phyloP scores from a whole-genome alignment of 2,888 invertebrate species.

The Drosophila atripex region DNA sequence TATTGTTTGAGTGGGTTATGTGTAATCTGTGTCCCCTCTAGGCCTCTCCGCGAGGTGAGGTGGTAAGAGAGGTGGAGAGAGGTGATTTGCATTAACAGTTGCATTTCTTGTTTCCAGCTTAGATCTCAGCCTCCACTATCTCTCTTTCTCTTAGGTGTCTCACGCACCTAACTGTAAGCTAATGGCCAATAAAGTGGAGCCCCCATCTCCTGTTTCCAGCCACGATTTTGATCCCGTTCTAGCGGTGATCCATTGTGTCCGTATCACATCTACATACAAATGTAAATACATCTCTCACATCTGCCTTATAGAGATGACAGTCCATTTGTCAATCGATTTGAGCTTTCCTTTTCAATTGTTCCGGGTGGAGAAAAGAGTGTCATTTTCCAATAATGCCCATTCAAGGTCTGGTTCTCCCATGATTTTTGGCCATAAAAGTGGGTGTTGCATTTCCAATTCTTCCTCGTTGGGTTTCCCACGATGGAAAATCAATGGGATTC shows the following conservation, averaged over 20 bases:
- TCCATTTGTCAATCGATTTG: conserved; percentile 18
- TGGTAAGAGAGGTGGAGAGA: conserved; percentile 5
- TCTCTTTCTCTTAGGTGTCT: conserved; percentile 60
- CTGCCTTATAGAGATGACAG: not conserved
- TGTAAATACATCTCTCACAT: not conserved
- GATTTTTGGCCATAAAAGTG: conserved; percentile 9
- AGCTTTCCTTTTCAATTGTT: conserved; percentile 37
- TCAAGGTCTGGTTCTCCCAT: not conserved
- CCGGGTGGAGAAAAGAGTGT: not conserved
- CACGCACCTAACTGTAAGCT: conserved; percentile 74
- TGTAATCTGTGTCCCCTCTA: conserved; percentile 66
- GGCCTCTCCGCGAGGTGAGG: conserved; percentile 40
- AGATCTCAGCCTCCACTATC: conserved; percentile 44
- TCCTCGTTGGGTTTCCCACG: not conserved
- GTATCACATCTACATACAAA: conserved; percentile 1
- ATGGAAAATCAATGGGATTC: not conserved
- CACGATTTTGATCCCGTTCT: conserved; percentile 23
- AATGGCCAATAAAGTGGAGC: conserved; percentile 71
- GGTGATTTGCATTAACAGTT: conserved; percentile 75
- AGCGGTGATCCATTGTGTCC: conserved; percentile 45
- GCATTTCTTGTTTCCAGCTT: conserved; percentile 73
- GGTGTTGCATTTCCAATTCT: no score
- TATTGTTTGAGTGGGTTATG: conserved; percentile 65
- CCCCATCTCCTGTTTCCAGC: conserved; percentile 9
- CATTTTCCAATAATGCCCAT: not conserved